Evolutionary conservation across 2,797 vertebrate genomes (phyloP).

Genomic region (Acipenser oxyrinchus): DNA sequence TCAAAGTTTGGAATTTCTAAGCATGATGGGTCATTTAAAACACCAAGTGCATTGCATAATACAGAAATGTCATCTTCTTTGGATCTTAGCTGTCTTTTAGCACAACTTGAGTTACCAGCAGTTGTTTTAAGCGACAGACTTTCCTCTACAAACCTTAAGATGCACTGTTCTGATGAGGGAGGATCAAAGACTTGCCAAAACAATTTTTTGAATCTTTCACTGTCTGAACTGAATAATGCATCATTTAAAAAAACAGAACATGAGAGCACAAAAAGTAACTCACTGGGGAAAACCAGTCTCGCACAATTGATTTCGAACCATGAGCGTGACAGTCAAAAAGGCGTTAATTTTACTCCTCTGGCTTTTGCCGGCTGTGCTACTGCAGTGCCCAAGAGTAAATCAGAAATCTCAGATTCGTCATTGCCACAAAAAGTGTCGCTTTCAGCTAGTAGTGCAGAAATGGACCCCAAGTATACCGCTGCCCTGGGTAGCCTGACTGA

Average conservation of each 20-base stretch:
- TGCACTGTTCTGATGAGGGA: not conserved
- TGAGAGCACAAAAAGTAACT: constrained; percentile 29
- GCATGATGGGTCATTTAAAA: constrained; percentile 25
- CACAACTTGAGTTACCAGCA: constrained; percentile 23
- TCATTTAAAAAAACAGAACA: constrained; percentile 20
- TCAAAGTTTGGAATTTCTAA: constrained; percentile 50
- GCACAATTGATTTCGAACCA: constrained; percentile 50
- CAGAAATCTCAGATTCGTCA: constrained; percentile 24
- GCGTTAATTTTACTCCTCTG: not conserved
- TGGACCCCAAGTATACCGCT: constrained; percentile 28
- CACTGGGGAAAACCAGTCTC: constrained; percentile 41
- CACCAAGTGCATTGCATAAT: constrained; percentile 18
- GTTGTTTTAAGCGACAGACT: constrained; percentile 20
- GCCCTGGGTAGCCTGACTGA: constrained; percentile 21
- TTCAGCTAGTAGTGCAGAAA: constrained; percentile 27
- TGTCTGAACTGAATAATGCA: constrained; percentile 21
- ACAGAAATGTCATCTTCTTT: constrained; percentile 22
- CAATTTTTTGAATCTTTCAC: not conserved
- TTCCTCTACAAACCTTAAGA: not conserved
- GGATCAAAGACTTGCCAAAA: not conserved
- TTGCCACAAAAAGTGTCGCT: not conserved
- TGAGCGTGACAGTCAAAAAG: constrained; percentile 31
- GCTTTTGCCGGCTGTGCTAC: constrained; percentile 14
- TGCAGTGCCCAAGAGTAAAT: constrained; percentile 25
- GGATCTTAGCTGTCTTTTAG: constrained; percentile 43